phyloP scores from a whole-genome alignment of 2,797 vertebrate genomes.

The Artibeus lituratus region DNA sequence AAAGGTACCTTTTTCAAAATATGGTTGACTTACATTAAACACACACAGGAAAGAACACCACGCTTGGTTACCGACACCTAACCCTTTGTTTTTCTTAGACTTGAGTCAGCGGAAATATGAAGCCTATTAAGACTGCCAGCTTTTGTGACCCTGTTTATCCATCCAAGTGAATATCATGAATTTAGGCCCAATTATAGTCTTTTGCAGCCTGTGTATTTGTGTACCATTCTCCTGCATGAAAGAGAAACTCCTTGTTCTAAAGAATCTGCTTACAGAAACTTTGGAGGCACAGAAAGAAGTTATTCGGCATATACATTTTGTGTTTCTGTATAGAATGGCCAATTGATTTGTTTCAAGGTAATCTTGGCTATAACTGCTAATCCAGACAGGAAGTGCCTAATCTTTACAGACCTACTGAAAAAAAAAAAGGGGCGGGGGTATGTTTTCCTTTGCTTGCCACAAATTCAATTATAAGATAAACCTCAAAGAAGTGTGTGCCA shows the following conservation, averaged over 20 bases:
- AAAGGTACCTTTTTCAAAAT: background rate
- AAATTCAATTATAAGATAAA: background rate
- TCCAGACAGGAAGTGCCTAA: background rate
- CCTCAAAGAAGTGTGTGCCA: background rate
- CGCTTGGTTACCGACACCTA: background rate
- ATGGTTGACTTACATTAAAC: background rate
- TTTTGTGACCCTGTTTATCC: background rate
- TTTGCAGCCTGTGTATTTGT: background rate
- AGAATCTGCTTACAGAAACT: slow-evolving; percentile 5
- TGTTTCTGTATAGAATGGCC: background rate
- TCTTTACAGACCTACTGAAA: slow-evolving; percentile 7
- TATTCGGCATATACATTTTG: background rate
- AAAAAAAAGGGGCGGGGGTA: background rate
- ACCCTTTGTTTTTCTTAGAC: slow-evolving; percentile 27
- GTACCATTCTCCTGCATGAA: background rate
- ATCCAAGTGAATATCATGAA: background rate
- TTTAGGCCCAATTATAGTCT: background rate
- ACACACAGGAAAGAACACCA: background rate
- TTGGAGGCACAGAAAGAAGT: background rate
- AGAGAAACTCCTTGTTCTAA: background rate
- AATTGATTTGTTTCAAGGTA: background rate
- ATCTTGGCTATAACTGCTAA: slow-evolving; percentile 16
- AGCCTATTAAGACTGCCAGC: background rate
- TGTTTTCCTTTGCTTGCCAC: slow-evolving; percentile 25
- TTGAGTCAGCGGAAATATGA: slow-evolving; percentile 25